phyloP scores from a whole-genome alignment of 2,888 invertebrate genomes.

The Leptura quadrifasciata region DNA sequence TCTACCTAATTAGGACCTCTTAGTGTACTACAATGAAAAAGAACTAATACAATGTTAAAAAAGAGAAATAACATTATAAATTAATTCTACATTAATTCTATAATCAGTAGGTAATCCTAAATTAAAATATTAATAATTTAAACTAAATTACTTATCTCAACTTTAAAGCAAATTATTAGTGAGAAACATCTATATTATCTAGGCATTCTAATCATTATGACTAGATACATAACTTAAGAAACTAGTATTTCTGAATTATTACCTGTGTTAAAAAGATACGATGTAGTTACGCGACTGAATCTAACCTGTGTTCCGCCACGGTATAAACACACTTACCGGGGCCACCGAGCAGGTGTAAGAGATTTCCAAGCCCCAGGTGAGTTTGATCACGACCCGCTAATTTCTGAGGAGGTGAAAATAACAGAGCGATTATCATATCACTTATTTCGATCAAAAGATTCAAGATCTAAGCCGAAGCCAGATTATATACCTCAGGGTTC shows the following conservation, averaged over 20 bases:
- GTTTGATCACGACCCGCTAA: conserved; percentile 69
- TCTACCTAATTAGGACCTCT: too few species aligned
- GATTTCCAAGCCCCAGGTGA: conserved; percentile 63
- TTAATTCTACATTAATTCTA: too few species aligned
- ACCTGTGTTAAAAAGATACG: conserved; percentile 8
- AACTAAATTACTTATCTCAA: too few species aligned
- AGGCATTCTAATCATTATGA: neutral
- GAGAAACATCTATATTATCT: neutral
- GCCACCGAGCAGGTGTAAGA: conserved; percentile 66
- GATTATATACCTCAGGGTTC: conserved; percentile 67
- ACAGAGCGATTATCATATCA: conserved; percentile 72
- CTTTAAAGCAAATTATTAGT: too few species aligned
- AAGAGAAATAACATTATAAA: too few species aligned
- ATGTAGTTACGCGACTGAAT: conserved; percentile 15
- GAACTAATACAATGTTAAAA: too few species aligned
- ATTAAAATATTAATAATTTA: too few species aligned
- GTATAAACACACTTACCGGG: conserved; percentile 33
- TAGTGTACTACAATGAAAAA: too few species aligned
- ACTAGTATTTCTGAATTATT: conserved; percentile 5
- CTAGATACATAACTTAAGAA: neutral
- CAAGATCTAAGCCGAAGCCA: conserved; percentile 54
- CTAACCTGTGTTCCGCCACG: conserved; percentile 27
- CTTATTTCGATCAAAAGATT: conserved; percentile 55
- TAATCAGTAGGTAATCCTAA: too few species aligned
- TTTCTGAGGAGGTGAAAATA: conserved; percentile 73